Percentiles rank a stretch among this genome's conserved stretches.
Conservation (phyloP, 2,113 vertebrate genomes). For the Azemiops feae region DNA sequence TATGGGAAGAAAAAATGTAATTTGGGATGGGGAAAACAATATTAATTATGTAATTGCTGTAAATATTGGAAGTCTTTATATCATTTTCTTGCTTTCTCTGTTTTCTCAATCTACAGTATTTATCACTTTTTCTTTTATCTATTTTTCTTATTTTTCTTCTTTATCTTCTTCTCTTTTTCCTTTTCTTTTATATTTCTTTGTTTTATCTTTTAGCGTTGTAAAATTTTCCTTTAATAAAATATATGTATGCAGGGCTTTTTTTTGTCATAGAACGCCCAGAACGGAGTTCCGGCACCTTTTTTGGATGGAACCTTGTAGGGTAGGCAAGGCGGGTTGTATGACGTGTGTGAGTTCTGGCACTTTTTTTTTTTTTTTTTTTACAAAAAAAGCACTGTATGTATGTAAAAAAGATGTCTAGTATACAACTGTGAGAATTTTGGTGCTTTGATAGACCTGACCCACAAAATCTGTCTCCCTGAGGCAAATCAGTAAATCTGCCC, state of each 20-base stretch:
- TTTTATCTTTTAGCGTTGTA: background rate
- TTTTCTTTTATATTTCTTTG: background rate
- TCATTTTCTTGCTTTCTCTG: background rate
- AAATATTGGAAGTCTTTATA: background rate
- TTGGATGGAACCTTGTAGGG: no score
- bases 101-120: background rate
- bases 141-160: background rate
- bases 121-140: background rate
- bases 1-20: background rate
- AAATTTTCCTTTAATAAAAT: background rate
- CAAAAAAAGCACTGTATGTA: no score
- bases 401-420: background rate
- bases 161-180: background rate
- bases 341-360: no score
- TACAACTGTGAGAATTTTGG: background rate
- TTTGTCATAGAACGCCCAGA: no score
- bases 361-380: no score
- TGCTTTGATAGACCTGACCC: background rate
- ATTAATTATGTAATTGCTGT: background rate
- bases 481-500: background rate
- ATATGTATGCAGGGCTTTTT: no score
- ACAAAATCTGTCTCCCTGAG: background rate
- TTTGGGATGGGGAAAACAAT: background rate
- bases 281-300: no score
- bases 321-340: no score